phyloP scores from a whole-genome alignment of 2,797 vertebrate species.

The Chelon labrosus region DNA sequence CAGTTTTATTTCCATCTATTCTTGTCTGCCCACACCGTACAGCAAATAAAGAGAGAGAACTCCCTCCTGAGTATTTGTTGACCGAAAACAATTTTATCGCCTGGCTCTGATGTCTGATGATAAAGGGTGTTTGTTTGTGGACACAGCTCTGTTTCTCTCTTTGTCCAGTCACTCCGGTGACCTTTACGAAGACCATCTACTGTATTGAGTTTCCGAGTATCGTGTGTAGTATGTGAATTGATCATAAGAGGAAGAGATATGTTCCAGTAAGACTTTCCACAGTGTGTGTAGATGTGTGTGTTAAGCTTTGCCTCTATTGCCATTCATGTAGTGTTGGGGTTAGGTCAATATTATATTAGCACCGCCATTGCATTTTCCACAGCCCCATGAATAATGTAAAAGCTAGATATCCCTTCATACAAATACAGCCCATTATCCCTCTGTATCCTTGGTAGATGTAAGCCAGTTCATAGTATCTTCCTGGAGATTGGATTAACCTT shows the following conservation, averaged over 20 bases:
- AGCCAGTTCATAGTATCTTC: slow-evolving; percentile 70
- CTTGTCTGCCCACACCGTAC: slow-evolving; percentile 67
- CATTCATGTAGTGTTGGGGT: slow-evolving; percentile 79
- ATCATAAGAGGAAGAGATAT: slow-evolving; percentile 77
- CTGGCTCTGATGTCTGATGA: slow-evolving; percentile 44
- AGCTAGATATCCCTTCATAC: slow-evolving; percentile 79
- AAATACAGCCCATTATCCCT: slow-evolving; percentile 79
- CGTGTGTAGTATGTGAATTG: slow-evolving; percentile 72
- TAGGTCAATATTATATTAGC: slow-evolving; percentile 86
- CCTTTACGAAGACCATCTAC: slow-evolving; percentile 67
- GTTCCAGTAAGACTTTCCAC: slow-evolving; percentile 74
- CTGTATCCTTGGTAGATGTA: slow-evolving; percentile 70
- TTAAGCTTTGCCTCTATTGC: slow-evolving; percentile 70
- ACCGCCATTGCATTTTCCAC: slow-evolving; percentile 81
- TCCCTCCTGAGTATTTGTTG: slow-evolving; percentile 59
- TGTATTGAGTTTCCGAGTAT: slow-evolving; percentile 75
- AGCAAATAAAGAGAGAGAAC: slow-evolving; percentile 63
- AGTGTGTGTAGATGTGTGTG: slow-evolving; percentile 24
- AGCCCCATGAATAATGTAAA: slow-evolving; percentile 83
- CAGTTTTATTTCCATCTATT: slow-evolving; percentile 77
- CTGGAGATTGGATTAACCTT: slow-evolving; percentile 79
- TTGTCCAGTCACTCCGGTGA: slow-evolving; percentile 62
- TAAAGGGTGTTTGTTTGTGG: slow-evolving; percentile 45
- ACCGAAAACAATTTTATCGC: slow-evolving; percentile 58
- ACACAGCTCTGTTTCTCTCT: slow-evolving; percentile 39